These are phyloP conservation scores for Anguilla marmorata DNA, from an alignment of 2,797 vertebrate species.

Conservation along the genomic window DNA sequence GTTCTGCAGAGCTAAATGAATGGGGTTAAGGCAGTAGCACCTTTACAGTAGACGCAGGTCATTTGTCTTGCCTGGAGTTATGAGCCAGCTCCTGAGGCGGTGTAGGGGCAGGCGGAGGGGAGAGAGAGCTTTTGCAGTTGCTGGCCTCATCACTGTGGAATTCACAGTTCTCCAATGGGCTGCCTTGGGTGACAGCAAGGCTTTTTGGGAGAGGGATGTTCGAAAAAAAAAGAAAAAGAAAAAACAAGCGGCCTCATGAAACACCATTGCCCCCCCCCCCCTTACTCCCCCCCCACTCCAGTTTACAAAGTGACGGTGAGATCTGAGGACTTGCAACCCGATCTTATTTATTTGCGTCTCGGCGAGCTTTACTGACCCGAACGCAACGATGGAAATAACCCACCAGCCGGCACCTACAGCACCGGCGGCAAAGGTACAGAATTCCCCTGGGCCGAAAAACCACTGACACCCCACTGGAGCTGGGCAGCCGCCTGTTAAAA, in stretches of 20 bases:
- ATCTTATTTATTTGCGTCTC: slow-evolving; percentile 60
- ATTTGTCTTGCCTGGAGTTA: slow-evolving; percentile 44
- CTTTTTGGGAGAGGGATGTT: slow-evolving; percentile 49
- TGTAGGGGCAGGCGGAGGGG: slow-evolving; percentile 29
- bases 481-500: slow-evolving; percentile 26
- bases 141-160: slow-evolving; percentile 56
- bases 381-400: slow-evolving; percentile 53
- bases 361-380: slow-evolving; percentile 46
- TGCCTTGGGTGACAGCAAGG: slow-evolving; percentile 48
- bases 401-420: slow-evolving; percentile 41
- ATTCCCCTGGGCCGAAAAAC: slow-evolving; percentile 11
- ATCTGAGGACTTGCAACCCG: slow-evolving; percentile 55
- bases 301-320: slow-evolving; percentile 53
- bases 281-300: slow-evolving; percentile 2
- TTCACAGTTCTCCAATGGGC: slow-evolving; percentile 51
- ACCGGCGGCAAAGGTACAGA: slow-evolving; percentile 26
- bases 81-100: slow-evolving; percentile 35
- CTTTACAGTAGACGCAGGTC: slow-evolving; percentile 17
- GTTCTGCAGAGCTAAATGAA: not conserved
- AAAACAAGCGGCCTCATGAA: slow-evolving; percentile 39
- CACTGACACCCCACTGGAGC: slow-evolving; percentile 7
- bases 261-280: slow-evolving; percentile 24
- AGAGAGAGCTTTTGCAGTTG: slow-evolving; percentile 47
- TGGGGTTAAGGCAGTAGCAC: not conserved
- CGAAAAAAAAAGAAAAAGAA: slow-evolving; percentile 37